Evolutionary conservation across 2,888 invertebrate species (phyloP), one percentile per base, ranked within the genome.

Genomic region (Noctua janthe): DNA sequence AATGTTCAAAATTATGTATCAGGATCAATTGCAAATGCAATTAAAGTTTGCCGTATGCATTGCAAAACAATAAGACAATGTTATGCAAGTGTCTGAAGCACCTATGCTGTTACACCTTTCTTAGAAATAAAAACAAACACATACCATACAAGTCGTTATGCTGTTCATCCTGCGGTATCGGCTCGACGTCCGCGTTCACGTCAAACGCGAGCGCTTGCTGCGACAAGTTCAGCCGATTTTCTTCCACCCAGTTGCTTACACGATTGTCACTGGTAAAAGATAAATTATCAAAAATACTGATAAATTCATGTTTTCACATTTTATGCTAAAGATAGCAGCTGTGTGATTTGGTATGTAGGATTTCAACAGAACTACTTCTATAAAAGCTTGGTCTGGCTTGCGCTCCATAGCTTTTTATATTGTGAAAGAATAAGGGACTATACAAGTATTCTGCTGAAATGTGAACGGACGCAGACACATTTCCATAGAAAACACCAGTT

Each of bases 181-280:
- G 97, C 89, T 97, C 97, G 0, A 97, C 97, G 59, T 97, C 97
- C 0, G 98, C 98, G 89, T 98, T 97, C 0, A 98, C 97, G 86
- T 98, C 98, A 85, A 98, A 98, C 0, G 97, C 98, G 76, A 97
- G 93, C 0, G 97, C 97, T 80, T 97, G 96, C 88, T 97, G 97
- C 1, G 97, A 97, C 79, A 96, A 89, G 84, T 97, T 97, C 73
- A 97, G 88, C 2, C 95, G 92, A 78, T 95, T 95, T 35, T 96
- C 97, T 51, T 97, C 96, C 73, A 96, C 93, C 94, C 96, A 96
- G 81, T 96, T 95, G 85, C 83, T 94, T n/a, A 96, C 91, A 2
- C 94, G 94, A 15, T 89, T 90, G 6, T 93, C 91, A 39, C 96
- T 96, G 88, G 35, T 5, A 70, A 71, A n/a, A 64, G n/a, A 74